phyloP scores from a whole-genome alignment of 53 echinoderm and acorn worm species.

The Holothuria scabra region DNA sequence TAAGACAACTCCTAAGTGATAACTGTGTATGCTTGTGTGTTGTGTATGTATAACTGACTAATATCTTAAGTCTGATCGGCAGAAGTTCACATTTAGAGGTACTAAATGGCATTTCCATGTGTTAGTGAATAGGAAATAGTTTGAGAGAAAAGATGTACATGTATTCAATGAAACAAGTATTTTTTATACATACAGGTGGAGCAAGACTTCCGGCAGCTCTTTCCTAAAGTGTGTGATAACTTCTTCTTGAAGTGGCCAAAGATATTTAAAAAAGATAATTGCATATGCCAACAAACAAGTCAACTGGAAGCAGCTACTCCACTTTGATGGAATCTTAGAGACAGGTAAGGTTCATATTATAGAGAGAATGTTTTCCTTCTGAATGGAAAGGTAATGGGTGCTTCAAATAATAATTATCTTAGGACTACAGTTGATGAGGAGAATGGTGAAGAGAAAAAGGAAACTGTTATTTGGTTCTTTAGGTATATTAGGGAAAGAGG shows the following conservation, averaged over 20 bases:
- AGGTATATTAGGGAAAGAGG: not conserved
- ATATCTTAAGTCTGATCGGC: too few relatives aligned
- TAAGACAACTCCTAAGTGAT: too few relatives aligned
- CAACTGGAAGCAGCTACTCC: conserved; percentile 15
- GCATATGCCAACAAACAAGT: conserved; percentile 34
- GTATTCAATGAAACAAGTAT: too few relatives aligned
- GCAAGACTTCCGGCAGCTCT: conserved; percentile 33
- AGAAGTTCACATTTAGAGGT: too few relatives aligned
- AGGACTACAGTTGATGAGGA: conserved; percentile 22
- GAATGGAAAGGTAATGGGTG: conserved; percentile 3
- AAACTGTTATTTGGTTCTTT: conserved; percentile 7
- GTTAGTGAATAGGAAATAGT: too few relatives aligned
- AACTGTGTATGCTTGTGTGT: too few relatives aligned
- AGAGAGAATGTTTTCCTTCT: too few relatives aligned
- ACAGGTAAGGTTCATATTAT: not conserved
- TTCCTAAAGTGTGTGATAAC: conserved; percentile 21
- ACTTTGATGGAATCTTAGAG: not conserved
- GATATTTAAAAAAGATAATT: not conserved
- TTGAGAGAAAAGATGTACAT: too few relatives aligned
- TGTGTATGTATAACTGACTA: too few relatives aligned
- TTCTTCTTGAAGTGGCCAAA: conserved; percentile 23
- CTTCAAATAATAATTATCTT: conserved; percentile 1
- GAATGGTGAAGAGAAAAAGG: conserved; percentile 22
- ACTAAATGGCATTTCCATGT: too few relatives aligned
- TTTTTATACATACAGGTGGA: not conserved